Evolutionary conservation across 2,797 vertebrate species (phyloP), one percentile per base, ranked within the genome.

Genomic region (Malacoraja senta): DNA sequence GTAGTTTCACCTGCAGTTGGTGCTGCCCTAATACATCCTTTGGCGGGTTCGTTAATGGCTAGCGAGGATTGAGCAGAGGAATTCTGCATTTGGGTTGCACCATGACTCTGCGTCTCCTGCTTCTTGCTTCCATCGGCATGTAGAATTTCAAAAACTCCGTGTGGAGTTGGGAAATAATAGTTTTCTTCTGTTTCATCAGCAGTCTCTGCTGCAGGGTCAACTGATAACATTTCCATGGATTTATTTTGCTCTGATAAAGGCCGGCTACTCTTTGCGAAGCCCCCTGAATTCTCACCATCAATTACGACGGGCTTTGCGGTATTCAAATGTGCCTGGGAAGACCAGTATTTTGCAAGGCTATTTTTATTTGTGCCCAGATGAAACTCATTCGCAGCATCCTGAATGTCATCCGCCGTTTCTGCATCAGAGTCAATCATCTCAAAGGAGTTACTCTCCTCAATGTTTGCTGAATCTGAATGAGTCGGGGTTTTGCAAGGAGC

Each of bases 1-100:
- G 94, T 95, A 3, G 83, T 95, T 74, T 93, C 78, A 35, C 96
- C 96, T 84, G 97, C 96, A 0, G 96, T 96, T 80, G 95, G 13
- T 58, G 71, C 24, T 3, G 21, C 38, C 72, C 53, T 74, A 13
- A 26, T 1, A 1, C 12, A 53, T 1, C 44, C 35, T 92, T 92
- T 74, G 71, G 53, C 44, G 13, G 10, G 15, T 92, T 92, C 71
- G 3, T 74, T 58, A n/a, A 65, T 35, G 35, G 90, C 6, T 29
- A 74, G 71, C 44, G 29, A 53, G n/a, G 35, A 76, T 76, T 92
- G 68, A 76, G 90, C 38, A 74, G 90, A 92, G 21, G 68, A 29
- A 38, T 74, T 53, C 68, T 76, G 74, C 71, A 38, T 58, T 76
- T n/a, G 90, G 24, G 8, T 29, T 74, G 24, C 24, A 76, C n/a